Base-by-base conservation (phyloP, 92 coral and sea anemone genomes). In the Chrysogorgia sp. region DNA sequence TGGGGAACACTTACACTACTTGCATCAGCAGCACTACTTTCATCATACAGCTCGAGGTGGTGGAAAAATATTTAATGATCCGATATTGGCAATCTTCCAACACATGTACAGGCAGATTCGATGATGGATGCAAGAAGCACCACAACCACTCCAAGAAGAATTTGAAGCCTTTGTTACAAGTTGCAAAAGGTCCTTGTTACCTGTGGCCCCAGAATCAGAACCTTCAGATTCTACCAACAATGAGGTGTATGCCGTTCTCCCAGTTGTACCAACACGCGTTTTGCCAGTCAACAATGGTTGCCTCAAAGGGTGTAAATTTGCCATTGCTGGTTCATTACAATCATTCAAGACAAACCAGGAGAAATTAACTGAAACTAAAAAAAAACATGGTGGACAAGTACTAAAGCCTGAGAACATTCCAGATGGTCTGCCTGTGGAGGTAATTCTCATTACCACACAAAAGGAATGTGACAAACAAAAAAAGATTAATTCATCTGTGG, bases 21-120 rank as follows among this genome's bases (percentile, higher is more conserved):
- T 33, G 40, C 75, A 67, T 29, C 75, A 67, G 7, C 75, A 67
- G 53, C 81, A 75, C 57, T 75, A 57, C 55, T 75, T 75, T 40
- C 81, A 75, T 41, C 81, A 75, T 43, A 75, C 81, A 23, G 45
- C 81, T 22, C 50, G 81, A n/a, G 81, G 81, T 31, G 70, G n/a
- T n/a, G n/a, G n/a, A n/a, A n/a, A n/a, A n/a, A n/a, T n/a, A n/a
- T n/a, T n/a, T n/a, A n/a, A n/a, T 68, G 57, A 70, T 69, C 12
- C 43, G 58, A 26, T 31, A 30, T 22, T 67, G 57, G 81, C 81
- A 58, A 59, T 75, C 23, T 75, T 32, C 35, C 69, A 75, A 58
- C 81, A 75, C 31, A 75, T 75, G 81, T 75, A 75, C 81, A 9
- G 81, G 58, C 68, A 59, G 71, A 75, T 75, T 75, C 67, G 67